A percentile compares a stretch with the other conserved stretches of the same genome.
Evolutionary conservation across 2,888 invertebrate species (phyloP).

Genomic region (Papilio elwesi): DNA sequence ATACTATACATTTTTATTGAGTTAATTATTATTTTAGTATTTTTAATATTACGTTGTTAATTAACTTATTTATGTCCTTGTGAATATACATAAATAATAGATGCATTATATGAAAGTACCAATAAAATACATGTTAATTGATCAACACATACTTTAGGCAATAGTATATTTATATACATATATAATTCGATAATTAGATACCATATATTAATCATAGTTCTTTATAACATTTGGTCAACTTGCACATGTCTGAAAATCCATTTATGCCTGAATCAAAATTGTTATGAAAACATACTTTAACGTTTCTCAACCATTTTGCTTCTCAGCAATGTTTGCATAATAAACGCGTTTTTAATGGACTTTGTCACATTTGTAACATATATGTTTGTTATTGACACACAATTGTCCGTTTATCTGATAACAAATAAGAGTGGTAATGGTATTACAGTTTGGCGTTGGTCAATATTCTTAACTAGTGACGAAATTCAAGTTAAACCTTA

Average conservation of each 20-base stretch:
- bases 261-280: not conserved
- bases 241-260: not conserved
- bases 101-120: no score
- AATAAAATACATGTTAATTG: no score
- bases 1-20: not conserved
- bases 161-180: not conserved
- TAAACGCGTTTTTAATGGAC: constrained; percentile 10
- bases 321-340: constrained; percentile 15
- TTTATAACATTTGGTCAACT: constrained; percentile 1
- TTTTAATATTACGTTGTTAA: not conserved
- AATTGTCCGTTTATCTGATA: constrained; percentile 5
- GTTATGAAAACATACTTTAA: constrained; percentile 11
- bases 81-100: no score
- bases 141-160: not conserved
- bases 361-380: not conserved
- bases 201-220: not conserved
- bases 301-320: constrained; percentile 12
- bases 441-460: no score
- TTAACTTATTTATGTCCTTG: no score
- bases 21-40: not conserved
- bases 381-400: constrained; percentile 7
- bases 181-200: not conserved
- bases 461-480: no score
- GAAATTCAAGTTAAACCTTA: no score
- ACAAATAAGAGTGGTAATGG: not conserved